A percentile compares a stretch with the other conserved stretches of the same genome.
Evolutionary conservation across 1,140 invertebrate genomes (phyloP).

Genomic region (Eueides isabella): DNA sequence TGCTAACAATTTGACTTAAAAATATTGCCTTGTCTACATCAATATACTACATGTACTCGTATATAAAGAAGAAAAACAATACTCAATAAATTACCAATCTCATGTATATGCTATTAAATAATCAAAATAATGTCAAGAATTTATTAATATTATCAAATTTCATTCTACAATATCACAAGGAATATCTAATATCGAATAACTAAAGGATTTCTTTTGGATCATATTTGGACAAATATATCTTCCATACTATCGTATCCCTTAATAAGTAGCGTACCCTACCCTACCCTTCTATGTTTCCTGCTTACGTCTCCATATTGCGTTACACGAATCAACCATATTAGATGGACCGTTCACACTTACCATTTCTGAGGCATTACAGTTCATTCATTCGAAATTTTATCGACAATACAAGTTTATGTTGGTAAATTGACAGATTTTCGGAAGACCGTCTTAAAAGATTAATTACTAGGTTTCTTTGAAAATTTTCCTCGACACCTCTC

Average conservation of each 20-base stretch:
- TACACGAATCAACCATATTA: conserved; percentile 36
- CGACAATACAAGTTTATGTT: conserved; percentile 42
- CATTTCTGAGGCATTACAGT: conserved; percentile 13
- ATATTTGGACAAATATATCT: conserved; percentile 39
- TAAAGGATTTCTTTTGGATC: conserved; percentile 18
- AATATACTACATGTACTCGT: too few relatives aligned
- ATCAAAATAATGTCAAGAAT: not conserved
- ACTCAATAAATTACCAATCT: not conserved
- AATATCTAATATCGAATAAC: conserved; percentile 10
- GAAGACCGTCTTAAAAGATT: conserved; percentile 17
- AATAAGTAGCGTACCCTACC: conserved; percentile 41
- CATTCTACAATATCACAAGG: not conserved
- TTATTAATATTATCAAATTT: not conserved
- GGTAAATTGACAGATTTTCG: conserved; percentile 47
- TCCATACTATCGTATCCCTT: conserved; percentile 38
- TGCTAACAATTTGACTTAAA: too few relatives aligned
- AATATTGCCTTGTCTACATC: too few relatives aligned
- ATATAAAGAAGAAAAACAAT: too few relatives aligned
- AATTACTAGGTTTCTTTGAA: conserved; percentile 30
- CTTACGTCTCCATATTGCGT: conserved; percentile 45
- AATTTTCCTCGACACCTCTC: conserved; percentile 16
- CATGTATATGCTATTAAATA: not conserved
- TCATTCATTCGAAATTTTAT: conserved; percentile 26
- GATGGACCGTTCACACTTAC: conserved; percentile 20
- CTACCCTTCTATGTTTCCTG: conserved; percentile 48